Conservation (phyloP, 2,113 vertebrate species). For the Gadus chalcogrammus region DNA sequence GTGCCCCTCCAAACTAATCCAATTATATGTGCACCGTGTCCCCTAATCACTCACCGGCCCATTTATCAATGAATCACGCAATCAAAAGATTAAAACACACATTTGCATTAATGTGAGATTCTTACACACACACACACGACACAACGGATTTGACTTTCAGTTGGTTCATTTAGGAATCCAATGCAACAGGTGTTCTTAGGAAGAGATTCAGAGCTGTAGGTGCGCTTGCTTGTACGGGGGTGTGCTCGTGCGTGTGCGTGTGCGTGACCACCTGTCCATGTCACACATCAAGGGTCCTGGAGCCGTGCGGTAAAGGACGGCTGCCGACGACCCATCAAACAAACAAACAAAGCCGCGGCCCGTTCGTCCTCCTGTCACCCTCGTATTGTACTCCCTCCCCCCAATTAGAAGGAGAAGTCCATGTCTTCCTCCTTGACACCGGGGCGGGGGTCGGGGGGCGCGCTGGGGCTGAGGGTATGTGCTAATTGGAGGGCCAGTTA, state of each 20-base stretch:
- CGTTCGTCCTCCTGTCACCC: background rate
- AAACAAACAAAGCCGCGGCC: slow-evolving; percentile 15
- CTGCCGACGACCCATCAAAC: slow-evolving; percentile 19
- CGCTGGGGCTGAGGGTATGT: slow-evolving; percentile 49
- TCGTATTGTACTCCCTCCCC: background rate
- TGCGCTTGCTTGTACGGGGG: too few relatives aligned
- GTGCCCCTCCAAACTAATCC: slow-evolving; percentile 89
- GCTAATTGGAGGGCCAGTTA: slow-evolving; percentile 78
- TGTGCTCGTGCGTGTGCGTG: too few relatives aligned
- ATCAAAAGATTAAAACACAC: slow-evolving; percentile 42
- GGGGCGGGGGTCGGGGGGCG: slow-evolving; percentile 1
- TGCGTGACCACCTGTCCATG: background rate
- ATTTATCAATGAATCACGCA: slow-evolving; percentile 83
- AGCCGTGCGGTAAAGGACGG: background rate
- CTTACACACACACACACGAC: background rate
- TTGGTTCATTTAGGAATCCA: too few relatives aligned
- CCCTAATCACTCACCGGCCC: slow-evolving; percentile 77
- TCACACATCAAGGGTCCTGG: background rate
- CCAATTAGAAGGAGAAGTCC: slow-evolving; percentile 33
- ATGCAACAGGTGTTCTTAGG: too few relatives aligned
- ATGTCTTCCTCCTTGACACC: slow-evolving; percentile 8
- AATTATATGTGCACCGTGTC: slow-evolving; percentile 94
- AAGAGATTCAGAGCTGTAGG: too few relatives aligned
- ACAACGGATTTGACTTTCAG: too few relatives aligned
- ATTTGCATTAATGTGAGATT: slow-evolving; percentile 46